Evolutionary conservation across 1,140 invertebrate species (phyloP).

Genomic region (Leucophenga varia): DNA sequence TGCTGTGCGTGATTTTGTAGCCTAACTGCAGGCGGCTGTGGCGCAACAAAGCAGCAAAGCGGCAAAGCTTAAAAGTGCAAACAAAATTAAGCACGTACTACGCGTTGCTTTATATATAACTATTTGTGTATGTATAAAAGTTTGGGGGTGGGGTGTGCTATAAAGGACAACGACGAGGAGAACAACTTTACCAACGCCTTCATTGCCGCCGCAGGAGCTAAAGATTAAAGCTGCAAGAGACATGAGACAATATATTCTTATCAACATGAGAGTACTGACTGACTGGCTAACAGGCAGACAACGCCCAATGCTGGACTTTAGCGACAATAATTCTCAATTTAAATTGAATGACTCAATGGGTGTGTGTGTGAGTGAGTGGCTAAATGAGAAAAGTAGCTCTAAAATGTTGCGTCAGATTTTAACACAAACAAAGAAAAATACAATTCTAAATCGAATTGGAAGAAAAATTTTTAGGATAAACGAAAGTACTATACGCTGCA

Average conservation of each 20-base stretch:
- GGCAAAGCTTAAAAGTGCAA: conserved; percentile 43
- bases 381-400: background rate
- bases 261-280: conserved; percentile 19
- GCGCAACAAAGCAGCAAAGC: conserved; percentile 9
- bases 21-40: conserved; percentile 42
- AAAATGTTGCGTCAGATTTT: conserved; percentile 3
- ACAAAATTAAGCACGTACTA: conserved; percentile 53
- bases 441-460: background rate
- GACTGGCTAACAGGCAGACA: background rate
- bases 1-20: conserved; percentile 46
- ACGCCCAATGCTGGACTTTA: conserved; percentile 20
- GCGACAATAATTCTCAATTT: conserved; percentile 56
- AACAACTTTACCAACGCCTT: conserved; percentile 11
- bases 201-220: conserved; percentile 14
- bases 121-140: too few relatives aligned
- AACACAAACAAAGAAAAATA: conserved; percentile 24
- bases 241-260: conserved; percentile 55
- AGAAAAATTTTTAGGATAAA: too few relatives aligned
- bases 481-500: too few relatives aligned
- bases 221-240: conserved; percentile 52
- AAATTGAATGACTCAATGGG: conserved; percentile 29
- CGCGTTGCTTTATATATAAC: conserved; percentile 7
- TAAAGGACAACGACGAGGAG: conserved; percentile 14
- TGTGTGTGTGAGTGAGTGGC: background rate
- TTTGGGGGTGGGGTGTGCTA: background rate